phyloP scores from a whole-genome alignment of 2,797 vertebrate genomes.

The Paratrypauchen microcephalus region DNA sequence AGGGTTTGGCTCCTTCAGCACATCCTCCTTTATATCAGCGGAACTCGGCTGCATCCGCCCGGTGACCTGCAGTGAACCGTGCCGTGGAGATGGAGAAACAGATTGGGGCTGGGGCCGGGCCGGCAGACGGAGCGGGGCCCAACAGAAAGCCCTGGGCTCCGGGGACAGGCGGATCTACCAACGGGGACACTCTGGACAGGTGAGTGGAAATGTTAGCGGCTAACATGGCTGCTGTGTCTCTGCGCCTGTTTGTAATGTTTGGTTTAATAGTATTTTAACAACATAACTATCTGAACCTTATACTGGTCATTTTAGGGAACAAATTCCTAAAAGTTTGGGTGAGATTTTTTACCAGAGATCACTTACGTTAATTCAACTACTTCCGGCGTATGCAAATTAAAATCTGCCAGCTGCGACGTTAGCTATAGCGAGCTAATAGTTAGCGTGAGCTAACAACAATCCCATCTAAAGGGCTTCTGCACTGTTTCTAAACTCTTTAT shows the following conservation, averaged over 20 bases:
- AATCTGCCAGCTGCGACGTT: slow-evolving; percentile 10
- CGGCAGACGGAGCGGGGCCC: slow-evolving; percentile 41
- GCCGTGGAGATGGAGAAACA: slow-evolving; percentile 54
- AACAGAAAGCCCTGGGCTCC: slow-evolving; percentile 36
- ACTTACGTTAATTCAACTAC: not conserved
- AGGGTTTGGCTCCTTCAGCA: not conserved
- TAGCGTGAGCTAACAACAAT: slow-evolving; percentile 6
- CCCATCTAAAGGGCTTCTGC: not conserved
- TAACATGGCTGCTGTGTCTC: not conserved
- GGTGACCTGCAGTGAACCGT: slow-evolving; percentile 3
- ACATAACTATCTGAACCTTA: too few species aligned
- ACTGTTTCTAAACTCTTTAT: not conserved
- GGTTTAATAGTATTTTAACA: not conserved
- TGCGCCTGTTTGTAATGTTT: not conserved
- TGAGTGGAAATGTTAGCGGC: slow-evolving; percentile 20
- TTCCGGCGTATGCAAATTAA: slow-evolving; percentile 12
- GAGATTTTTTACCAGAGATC: not conserved
- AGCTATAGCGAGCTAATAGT: not conserved
- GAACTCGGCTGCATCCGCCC: slow-evolving; percentile 2
- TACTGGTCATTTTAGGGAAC: not conserved
- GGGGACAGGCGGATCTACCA: not conserved
- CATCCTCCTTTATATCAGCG: not conserved
- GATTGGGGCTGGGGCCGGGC: slow-evolving; percentile 24
- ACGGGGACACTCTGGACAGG: slow-evolving; percentile 39
- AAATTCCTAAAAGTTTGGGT: not conserved